Evolutionary conservation across 1,140 invertebrate species (phyloP).

Genomic region (Temnothorax longispinosus): DNA sequence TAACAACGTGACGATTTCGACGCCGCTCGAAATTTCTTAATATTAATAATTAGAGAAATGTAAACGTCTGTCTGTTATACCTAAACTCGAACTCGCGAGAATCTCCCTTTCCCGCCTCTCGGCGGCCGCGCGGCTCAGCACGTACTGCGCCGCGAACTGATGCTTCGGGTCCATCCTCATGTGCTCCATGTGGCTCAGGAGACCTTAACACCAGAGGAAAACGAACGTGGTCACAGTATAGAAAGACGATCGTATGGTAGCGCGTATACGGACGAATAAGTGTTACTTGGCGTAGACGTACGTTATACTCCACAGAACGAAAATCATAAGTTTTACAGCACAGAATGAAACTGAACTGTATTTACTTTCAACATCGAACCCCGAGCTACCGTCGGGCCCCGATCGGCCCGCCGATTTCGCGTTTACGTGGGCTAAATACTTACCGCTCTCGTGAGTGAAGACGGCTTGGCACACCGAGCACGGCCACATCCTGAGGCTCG

Average conservation of each 20-base stretch:
- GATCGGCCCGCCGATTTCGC: slow-evolving; percentile 12
- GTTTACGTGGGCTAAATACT: slow-evolving; percentile 76
- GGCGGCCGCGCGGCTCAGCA: slow-evolving; percentile 95
- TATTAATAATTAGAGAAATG: not conserved
- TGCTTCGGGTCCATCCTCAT: slow-evolving; percentile 99
- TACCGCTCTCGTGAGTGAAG: slow-evolving; percentile 97
- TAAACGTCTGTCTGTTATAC: slow-evolving; percentile 70
- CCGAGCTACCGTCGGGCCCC: slow-evolving; percentile 15
- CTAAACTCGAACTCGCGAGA: slow-evolving; percentile 88
- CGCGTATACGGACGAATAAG: not conserved
- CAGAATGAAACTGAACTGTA: slow-evolving; percentile 25
- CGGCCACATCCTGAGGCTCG: slow-evolving; percentile 96
- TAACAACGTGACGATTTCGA: not conserved
- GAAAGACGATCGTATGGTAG: not conserved
- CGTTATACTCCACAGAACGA: slow-evolving; percentile 27
- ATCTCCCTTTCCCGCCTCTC: slow-evolving; percentile 94
- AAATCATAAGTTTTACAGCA: slow-evolving; percentile 46
- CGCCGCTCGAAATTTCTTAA: not conserved
- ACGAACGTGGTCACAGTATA: slow-evolving; percentile 36
- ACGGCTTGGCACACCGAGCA: slow-evolving; percentile 97
- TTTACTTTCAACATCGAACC: slow-evolving; percentile 17
- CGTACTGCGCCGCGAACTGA: slow-evolving; percentile 97
- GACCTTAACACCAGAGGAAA: slow-evolving; percentile 87
- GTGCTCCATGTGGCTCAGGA: slow-evolving; percentile 97
- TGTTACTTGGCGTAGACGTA: slow-evolving; percentile 15